phyloP scores from a whole-genome alignment of 2,797 vertebrate species.

The Ctenopoma multispine region DNA sequence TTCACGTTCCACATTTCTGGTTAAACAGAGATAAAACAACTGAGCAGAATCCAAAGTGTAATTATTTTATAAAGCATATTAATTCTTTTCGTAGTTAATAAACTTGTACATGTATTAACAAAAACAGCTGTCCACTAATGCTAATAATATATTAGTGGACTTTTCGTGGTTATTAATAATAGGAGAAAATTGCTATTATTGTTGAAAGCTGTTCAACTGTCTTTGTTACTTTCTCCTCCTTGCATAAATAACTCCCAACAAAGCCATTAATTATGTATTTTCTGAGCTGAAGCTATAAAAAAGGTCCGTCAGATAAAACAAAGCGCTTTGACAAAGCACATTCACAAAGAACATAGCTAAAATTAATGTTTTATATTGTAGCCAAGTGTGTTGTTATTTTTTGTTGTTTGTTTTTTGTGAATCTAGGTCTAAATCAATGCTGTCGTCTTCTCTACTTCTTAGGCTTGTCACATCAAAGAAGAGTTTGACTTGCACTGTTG shows the following conservation, averaged over 20 bases:
- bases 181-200: background rate
- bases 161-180: background rate
- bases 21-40: background rate
- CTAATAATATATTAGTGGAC: background rate
- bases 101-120: background rate
- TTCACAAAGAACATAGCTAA: constrained; percentile 3
- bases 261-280: constrained; percentile 18
- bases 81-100: background rate
- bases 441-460: constrained; percentile 19
- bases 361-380: constrained; percentile 26
- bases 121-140: background rate
- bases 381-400: background rate
- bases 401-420: background rate
- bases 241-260: constrained; percentile 12
- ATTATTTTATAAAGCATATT: background rate
- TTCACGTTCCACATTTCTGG: no score
- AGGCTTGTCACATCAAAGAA: constrained; percentile 78
- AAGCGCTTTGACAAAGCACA: constrained; percentile 2
- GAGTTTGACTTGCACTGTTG: constrained; percentile 79
- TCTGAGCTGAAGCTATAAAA: background rate
- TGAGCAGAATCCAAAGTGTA: background rate
- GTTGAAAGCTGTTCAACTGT: background rate
- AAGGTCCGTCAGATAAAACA: constrained; percentile 3
- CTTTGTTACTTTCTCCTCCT: background rate
- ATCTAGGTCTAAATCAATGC: constrained; percentile 18